These are phyloP conservation scores for Lontra canadensis DNA, from an alignment of 2,113 vertebrate species.

Conservation along the genomic window DNA sequence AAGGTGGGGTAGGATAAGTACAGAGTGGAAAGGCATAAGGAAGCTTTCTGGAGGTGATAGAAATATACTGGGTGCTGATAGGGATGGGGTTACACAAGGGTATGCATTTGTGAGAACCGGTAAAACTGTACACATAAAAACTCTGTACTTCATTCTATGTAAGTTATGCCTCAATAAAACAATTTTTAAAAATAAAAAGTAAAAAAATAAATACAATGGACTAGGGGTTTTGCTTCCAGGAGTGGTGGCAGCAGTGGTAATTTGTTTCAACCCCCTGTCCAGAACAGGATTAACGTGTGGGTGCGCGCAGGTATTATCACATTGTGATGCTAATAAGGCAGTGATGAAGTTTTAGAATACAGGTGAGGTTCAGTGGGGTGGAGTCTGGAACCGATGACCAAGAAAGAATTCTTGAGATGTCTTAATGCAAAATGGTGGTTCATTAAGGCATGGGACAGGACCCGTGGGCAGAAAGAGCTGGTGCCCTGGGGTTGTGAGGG, in stretches of 20 bases:
- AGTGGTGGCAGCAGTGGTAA: not conserved
- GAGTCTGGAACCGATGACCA: no score
- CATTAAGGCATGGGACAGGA: no score
- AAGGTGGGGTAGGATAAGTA: not conserved
- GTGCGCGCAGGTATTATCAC: not conserved
- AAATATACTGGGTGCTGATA: not conserved
- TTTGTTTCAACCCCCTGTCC: not conserved
- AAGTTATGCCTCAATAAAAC: constrained; percentile 43
- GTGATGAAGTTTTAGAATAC: no score
- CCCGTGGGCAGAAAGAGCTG: no score
- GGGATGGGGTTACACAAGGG: not conserved
- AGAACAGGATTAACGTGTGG: not conserved
- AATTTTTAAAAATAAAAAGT: not conserved
- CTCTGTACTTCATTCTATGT: not conserved
- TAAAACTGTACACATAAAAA: not conserved
- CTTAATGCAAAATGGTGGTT: no score
- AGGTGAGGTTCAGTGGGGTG: no score
- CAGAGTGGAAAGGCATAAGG: not conserved
- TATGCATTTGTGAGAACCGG: constrained; percentile 15
- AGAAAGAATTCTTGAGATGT: no score
- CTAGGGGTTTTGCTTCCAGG: not conserved
- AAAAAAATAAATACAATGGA: not conserved
- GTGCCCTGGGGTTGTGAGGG: no score
- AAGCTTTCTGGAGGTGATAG: not conserved
- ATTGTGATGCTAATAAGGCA: not conserved